These are phyloP conservation scores for Labeo rohita DNA, from an alignment of 2,113 vertebrate species.

Conservation along the genomic window DNA sequence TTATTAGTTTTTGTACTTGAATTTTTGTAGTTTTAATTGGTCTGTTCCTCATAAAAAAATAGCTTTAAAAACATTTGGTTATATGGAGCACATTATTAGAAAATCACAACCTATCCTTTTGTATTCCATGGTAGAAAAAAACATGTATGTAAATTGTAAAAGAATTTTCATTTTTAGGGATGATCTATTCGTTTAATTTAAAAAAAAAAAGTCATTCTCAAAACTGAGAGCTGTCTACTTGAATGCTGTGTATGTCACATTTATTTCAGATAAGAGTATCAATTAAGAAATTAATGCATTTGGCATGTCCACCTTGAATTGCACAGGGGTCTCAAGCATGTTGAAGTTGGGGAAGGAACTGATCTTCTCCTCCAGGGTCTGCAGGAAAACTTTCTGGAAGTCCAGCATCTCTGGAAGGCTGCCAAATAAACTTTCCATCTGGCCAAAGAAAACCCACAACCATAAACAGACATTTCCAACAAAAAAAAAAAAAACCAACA, in stretches of 20 bases:
- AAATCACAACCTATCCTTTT: background rate
- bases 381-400: conserved; percentile 96
- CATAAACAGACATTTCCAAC: background rate
- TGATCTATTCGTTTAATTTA: background rate
- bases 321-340: conserved; percentile 87
- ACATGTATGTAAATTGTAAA: background rate
- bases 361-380: conserved; percentile 93
- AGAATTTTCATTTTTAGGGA: background rate
- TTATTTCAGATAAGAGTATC: background rate
- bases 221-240: background rate
- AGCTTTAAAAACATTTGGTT: background rate
- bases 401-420: conserved; percentile 96
- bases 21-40: no score
- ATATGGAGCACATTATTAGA: background rate
- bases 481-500: no score
- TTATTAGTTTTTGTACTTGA: no score
- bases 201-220: background rate
- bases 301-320: conserved; percentile 83
- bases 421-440: conserved; percentile 99
- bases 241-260: background rate
- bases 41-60: background rate
- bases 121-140: background rate
- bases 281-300: background rate
- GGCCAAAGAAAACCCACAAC: background rate
- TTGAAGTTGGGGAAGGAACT: conserved; percentile 89